These are phyloP conservation scores for Podarcis siculus DNA, from an alignment of 2,797 vertebrate species.

Conservation along the genomic window DNA sequence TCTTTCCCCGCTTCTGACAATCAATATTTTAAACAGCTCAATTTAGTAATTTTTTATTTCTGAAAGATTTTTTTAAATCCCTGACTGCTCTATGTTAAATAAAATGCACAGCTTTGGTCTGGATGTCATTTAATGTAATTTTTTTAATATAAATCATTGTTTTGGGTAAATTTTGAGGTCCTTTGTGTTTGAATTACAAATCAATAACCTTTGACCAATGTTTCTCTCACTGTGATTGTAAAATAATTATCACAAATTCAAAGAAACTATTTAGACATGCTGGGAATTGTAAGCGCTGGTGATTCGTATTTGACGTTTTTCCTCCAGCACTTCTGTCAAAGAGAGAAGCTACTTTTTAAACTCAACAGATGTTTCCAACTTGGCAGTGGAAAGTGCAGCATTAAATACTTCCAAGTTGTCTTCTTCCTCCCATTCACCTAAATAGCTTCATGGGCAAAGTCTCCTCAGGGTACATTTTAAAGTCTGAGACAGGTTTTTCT, in stretches of 20 bases:
- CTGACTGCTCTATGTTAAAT: not conserved
- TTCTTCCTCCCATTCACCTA: not conserved
- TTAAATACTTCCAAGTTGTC: not conserved
- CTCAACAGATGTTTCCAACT: not conserved
- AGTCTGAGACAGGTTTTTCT: no score
- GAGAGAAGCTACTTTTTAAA: not conserved
- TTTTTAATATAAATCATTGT: not conserved
- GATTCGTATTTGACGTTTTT: not conserved
- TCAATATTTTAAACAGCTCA: not conserved
- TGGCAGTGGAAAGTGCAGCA: not conserved
- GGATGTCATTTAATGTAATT: not conserved
- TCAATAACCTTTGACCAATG: not conserved
- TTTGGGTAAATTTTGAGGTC: not conserved
- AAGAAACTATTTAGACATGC: not conserved
- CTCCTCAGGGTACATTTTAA: no score
- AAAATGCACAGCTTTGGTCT: not conserved
- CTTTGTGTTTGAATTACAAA: not conserved
- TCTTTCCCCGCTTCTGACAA: not conserved
- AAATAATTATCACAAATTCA: not conserved
- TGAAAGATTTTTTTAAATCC: not conserved
- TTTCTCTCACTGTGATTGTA: not conserved
- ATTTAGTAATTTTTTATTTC: not conserved
- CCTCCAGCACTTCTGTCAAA: not conserved
- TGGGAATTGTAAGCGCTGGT: not conserved
- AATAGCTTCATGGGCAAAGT: not conserved